Percentiles rank a stretch among this genome's conserved stretches.
Evolutionary conservation across 2,888 invertebrate species (phyloP).

Genomic region (Hipparchia semele): DNA sequence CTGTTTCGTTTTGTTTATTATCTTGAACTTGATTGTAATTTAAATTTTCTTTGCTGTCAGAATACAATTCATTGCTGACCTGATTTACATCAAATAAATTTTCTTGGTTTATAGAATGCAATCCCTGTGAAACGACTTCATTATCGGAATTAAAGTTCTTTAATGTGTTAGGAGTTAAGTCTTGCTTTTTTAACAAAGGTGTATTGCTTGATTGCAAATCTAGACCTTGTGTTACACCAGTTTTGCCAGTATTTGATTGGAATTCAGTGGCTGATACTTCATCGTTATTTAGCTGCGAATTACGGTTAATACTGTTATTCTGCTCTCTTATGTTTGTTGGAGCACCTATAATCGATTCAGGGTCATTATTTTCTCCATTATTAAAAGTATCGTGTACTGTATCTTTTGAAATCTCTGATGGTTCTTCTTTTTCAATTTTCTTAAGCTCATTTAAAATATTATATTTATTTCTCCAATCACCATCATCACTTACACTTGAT

Average conservation of each 20-base stretch:
- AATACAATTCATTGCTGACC: not conserved
- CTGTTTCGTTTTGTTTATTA: not conserved
- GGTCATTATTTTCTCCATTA: slow-evolving; percentile 1
- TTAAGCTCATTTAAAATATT: slow-evolving; percentile 69
- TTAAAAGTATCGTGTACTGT: not conserved
- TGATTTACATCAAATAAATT: not conserved
- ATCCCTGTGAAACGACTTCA: not conserved
- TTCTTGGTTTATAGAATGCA: not conserved
- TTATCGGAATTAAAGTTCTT: not conserved
- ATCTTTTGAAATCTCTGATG: slow-evolving; percentile 9
- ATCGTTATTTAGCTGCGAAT: not conserved
- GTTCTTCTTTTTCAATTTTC: slow-evolving; percentile 54
- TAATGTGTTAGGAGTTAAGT: not conserved
- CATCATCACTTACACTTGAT: slow-evolving; percentile 41
- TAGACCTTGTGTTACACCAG: no score
- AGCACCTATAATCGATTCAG: not conserved
- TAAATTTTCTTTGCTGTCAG: not conserved
- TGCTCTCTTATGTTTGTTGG: not conserved
- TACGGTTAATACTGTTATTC: not conserved
- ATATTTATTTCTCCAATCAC: slow-evolving; percentile 75
- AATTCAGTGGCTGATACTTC: not conserved
- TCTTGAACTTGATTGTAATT: not conserved
- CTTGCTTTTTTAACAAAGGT: not conserved
- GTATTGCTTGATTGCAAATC: not conserved
- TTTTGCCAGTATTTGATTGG: not conserved